Evolutionary conservation across 2,113 vertebrate genomes (phyloP).

Genomic region (Myrmecobius fasciatus): DNA sequence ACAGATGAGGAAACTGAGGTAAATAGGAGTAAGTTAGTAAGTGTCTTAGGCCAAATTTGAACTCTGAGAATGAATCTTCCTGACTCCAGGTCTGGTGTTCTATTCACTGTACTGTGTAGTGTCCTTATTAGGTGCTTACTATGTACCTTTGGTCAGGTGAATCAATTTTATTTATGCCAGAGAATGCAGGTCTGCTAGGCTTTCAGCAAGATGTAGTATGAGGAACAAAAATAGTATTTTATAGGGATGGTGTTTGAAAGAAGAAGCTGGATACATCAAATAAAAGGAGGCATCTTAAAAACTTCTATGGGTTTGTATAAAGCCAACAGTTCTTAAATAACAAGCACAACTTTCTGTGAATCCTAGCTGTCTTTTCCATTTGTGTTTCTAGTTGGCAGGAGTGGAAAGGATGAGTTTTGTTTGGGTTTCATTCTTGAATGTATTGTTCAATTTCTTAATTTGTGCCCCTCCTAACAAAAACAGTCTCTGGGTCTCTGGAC

Average conservation of each 20-base stretch:
- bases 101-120: neutral
- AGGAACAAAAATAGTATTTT: neutral
- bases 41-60: neutral
- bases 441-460: slow-evolving; percentile 32
- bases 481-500: neutral
- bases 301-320: neutral
- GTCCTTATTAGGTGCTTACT: neutral
- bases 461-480: neutral
- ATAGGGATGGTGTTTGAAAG: neutral
- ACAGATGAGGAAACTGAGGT: neutral
- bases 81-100: neutral
- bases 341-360: neutral
- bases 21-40: neutral
- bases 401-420: neutral
- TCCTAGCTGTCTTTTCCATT: neutral
- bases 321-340: neutral
- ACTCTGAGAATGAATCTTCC: neutral
- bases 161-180: neutral
- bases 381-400: neutral
- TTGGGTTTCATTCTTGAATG: neutral
- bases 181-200: neutral
- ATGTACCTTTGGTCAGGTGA: neutral
- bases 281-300: slow-evolving; percentile 28
- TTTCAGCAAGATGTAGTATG: neutral
- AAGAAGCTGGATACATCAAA: neutral